A percentile compares a stretch with the other conserved stretches of the same genome.
phyloP scores from a whole-genome alignment of 2,797 vertebrate genomes.

The Melanotaenia maccullochi region DNA sequence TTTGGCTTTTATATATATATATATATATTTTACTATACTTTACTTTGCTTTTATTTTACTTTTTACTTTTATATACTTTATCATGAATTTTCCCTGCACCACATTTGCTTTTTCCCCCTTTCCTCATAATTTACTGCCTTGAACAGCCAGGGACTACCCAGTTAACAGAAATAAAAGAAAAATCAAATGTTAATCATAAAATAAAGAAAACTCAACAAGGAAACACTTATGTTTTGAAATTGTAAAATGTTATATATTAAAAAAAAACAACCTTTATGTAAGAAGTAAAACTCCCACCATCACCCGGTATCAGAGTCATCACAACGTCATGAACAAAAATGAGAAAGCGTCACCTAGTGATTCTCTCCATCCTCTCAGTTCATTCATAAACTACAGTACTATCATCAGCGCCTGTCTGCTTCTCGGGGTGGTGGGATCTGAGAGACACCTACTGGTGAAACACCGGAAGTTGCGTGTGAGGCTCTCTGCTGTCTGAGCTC shows the following conservation, averaged over 20 bases:
- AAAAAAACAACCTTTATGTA: too few species aligned
- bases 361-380: constrained; percentile 52
- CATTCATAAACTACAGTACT: constrained; percentile 77
- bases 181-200: too few species aligned
- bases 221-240: neutral
- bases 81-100: too few species aligned
- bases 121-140: too few species aligned
- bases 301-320: neutral
- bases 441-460: constrained; percentile 82
- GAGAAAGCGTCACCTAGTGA: constrained; percentile 49
- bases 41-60: too few species aligned
- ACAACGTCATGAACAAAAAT: constrained; percentile 20
- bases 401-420: constrained; percentile 16
- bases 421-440: constrained; percentile 59
- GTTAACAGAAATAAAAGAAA: too few species aligned
- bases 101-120: too few species aligned
- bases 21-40: too few species aligned
- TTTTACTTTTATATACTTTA: too few species aligned
- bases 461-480: constrained; percentile 10
- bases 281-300: neutral
- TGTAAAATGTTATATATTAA: neutral
- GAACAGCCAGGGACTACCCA: too few species aligned
- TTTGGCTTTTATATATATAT: too few species aligned
- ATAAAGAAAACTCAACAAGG: neutral
- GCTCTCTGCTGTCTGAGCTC: neutral